These are phyloP conservation scores for Trilocha varians DNA, from an alignment of 2,888 invertebrate genomes.

Conservation along the genomic window DNA sequence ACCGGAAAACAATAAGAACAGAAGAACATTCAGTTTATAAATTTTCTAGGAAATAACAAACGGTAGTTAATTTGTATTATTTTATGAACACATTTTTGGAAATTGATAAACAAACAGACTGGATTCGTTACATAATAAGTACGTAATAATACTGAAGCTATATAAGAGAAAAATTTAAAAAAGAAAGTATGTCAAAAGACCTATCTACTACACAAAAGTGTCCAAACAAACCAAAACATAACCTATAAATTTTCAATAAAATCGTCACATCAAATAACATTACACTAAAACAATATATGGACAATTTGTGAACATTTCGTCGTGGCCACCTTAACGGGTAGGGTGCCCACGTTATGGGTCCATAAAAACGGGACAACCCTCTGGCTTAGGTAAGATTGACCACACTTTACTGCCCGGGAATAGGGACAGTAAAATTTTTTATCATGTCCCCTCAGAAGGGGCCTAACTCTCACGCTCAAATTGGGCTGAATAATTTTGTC, in stretches of 20 bases:
- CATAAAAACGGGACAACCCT: constrained; percentile 37
- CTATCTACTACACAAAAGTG: too few species aligned
- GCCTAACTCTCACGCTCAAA: constrained; percentile 30
- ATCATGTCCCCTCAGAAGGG: constrained; percentile 25
- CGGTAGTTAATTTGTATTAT: too few species aligned
- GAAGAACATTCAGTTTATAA: too few species aligned
- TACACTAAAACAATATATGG: constrained; percentile 22
- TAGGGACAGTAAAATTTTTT: constrained; percentile 44
- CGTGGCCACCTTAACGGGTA: constrained; percentile 20
- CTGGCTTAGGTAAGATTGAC: constrained; percentile 40
- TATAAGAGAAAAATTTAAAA: too few species aligned
- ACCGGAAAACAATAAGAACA: too few species aligned
- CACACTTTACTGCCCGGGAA: constrained; percentile 46
- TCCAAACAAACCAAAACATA: too few species aligned
- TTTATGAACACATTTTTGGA: too few species aligned
- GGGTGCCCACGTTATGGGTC: constrained; percentile 33
- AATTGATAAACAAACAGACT: too few species aligned
- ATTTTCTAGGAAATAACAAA: too few species aligned
- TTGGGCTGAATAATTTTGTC: constrained; percentile 18
- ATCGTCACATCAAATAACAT: constrained; percentile 9
- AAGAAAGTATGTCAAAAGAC: neutral
- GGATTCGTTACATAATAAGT: too few species aligned
- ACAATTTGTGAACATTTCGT: constrained; percentile 26
- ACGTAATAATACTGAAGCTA: too few species aligned
- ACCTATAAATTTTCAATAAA: neutral